Percentiles rank a stretch among this genome's conserved stretches.
phyloP scores from a whole-genome alignment of 2,113 vertebrate genomes.

The Ranitomeya imitator region DNA sequence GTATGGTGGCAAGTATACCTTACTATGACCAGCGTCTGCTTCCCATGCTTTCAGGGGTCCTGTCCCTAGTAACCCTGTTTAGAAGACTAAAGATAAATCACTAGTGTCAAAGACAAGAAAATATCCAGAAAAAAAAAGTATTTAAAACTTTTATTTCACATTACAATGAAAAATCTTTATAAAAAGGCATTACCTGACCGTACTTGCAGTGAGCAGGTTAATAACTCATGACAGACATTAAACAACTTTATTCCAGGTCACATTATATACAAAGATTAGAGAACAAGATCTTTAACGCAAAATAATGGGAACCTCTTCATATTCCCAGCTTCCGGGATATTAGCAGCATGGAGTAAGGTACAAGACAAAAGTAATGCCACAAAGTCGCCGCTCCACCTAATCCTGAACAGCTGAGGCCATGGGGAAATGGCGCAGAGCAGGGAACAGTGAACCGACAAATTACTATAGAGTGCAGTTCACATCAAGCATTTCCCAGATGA shows the following conservation, averaged over 20 bases:
- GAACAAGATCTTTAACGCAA: background rate
- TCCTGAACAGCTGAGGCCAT: background rate
- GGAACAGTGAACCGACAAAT: background rate
- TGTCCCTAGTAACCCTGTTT: too few species aligned
- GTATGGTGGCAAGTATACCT: background rate
- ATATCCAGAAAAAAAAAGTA: background rate
- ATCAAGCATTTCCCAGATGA: too few species aligned
- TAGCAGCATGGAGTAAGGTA: conserved; percentile 17
- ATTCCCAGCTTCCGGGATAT: background rate
- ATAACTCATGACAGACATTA: background rate
- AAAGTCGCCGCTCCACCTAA: background rate
- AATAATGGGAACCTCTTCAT: too few species aligned
- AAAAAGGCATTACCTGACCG: background rate
- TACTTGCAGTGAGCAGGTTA: conserved; percentile 34
- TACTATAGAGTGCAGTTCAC: too few species aligned
- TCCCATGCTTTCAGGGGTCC: too few species aligned
- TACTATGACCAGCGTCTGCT: too few species aligned
- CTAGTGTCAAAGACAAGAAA: background rate
- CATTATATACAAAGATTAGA: conserved; percentile 23
- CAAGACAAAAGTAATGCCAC: background rate
- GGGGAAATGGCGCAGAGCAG: background rate
- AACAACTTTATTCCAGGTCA: conserved; percentile 7
- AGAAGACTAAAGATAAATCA: too few species aligned
- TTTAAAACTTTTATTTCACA: conserved; percentile 41
- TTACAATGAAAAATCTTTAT: conserved; percentile 19